Evolutionary conservation across 2,797 vertebrate species (phyloP), one percentile per base, ranked within the genome.

Genomic region (Aythya fuligula): DNA sequence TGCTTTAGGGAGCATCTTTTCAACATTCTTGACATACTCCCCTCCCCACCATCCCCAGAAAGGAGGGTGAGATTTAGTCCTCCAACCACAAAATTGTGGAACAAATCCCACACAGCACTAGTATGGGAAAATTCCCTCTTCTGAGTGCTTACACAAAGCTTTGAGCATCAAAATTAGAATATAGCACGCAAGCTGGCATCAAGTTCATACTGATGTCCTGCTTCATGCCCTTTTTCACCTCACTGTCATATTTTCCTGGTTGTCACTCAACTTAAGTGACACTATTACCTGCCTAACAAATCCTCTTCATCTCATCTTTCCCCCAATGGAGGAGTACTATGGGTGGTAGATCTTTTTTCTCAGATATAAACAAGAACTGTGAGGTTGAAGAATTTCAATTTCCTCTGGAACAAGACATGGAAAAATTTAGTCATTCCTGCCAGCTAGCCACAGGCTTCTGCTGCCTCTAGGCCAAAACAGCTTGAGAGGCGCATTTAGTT

Each of bases 1-100:
- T 83, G 89, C 39, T 82, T 94, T 88, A 60, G 47, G 54, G 74
- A 94, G 82, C 45, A 87, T 60, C 76, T 53, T 83, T 78, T 89
- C 49, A 81, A 64, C 67, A 69, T 96, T 95, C 71, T 85, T 85
- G 61, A 76, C 53, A 67, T 79, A 38, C 6, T 94, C 38, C 45
- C 38, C 22, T 87, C 93, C 64, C 66, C 80, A 78, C 27, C 36
- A 76, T 8, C 22, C 39, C 57, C 57, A 93, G 74, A 89, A 96
- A 73, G 3, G 12, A 21, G 34, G 53, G 51, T 47, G 34, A 88
- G 38, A 66, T 74, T 87, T 60, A 89, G 38, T 70, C 49, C 57
- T 83, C 47, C 76, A 72, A 62, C 19, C 41, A 60, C 47, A 20
- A 86, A 85, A 41, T 39, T 53, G 39, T 43, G 43, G 60, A 73